Conservation (phyloP, 1,140 invertebrate species). For the Cardiocondyla obscurior region DNA sequence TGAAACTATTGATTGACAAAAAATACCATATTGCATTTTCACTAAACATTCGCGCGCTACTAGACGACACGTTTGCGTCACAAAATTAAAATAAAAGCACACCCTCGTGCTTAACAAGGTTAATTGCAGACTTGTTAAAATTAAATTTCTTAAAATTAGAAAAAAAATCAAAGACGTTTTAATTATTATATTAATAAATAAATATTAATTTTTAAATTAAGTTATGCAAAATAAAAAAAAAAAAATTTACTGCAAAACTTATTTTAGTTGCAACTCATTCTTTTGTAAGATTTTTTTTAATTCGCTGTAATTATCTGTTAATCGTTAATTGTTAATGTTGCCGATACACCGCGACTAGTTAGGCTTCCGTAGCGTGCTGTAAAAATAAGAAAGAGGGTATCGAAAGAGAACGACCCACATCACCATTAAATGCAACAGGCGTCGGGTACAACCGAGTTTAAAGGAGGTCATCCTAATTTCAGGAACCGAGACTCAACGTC, state of each 20-base stretch:
- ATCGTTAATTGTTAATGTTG: background rate
- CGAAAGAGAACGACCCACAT: conserved; percentile 23
- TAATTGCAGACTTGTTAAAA: background rate
- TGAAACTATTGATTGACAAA: conserved; percentile 32
- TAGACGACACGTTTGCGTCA: background rate
- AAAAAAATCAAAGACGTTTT: too few species aligned
- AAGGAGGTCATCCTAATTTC: conserved; percentile 48
- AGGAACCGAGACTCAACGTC: background rate
- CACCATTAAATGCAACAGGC: conserved; percentile 38
- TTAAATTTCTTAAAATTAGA: background rate
- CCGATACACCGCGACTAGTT: background rate
- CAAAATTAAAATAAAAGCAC: background rate
- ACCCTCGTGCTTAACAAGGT: background rate
- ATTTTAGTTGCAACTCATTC: too few species aligned
- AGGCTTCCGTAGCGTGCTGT: background rate
- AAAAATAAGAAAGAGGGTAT: conserved; percentile 21
- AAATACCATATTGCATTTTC: conserved; percentile 31
- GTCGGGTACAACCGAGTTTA: conserved; percentile 36
- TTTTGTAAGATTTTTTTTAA: too few species aligned
- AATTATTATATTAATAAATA: too few species aligned
- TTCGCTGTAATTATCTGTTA: background rate
- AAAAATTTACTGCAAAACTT: too few species aligned
- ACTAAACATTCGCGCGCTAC: background rate
- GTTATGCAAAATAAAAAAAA: background rate
- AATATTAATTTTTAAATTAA: background rate